phyloP scores from a whole-genome alignment of 2,797 vertebrate genomes.

The Menidia menidia region DNA sequence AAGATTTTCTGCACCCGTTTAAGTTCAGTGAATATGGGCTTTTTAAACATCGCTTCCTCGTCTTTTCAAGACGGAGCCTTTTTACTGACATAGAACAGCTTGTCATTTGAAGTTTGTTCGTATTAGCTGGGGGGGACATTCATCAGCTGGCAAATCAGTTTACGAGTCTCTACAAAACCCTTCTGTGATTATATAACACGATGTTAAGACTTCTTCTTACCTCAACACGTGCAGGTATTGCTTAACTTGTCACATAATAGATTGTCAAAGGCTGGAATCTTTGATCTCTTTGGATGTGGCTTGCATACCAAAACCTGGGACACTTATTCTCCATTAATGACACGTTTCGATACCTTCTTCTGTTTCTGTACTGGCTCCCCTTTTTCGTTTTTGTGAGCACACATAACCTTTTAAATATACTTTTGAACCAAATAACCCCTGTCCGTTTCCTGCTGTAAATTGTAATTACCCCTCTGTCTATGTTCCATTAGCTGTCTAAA shows the following conservation, averaged over 20 bases:
- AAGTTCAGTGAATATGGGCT: background rate
- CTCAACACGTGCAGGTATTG: background rate
- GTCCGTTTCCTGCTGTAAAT: conserved; percentile 50
- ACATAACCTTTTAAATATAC: conserved; percentile 30
- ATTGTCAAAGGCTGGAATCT: background rate
- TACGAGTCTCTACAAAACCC: background rate
- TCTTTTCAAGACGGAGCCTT: background rate
- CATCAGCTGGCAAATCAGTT: background rate
- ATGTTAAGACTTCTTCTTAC: background rate
- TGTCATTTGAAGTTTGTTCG: background rate
- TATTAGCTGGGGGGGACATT: background rate
- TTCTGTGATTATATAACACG: background rate
- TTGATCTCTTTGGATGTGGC: background rate
- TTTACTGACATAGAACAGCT: conserved; percentile 7
- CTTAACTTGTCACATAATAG: background rate
- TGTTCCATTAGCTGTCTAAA: conserved; percentile 43
- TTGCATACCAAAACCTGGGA: background rate
- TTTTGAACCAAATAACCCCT: conserved; percentile 38
- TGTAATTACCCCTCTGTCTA: conserved; percentile 46
- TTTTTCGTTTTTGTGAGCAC: conserved; percentile 19
- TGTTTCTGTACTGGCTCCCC: conserved; percentile 15
- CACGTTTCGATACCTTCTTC: conserved; percentile 5
- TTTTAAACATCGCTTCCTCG: background rate
- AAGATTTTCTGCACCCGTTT: background rate
- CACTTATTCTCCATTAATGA: background rate